A percentile compares a stretch with the other conserved stretches of the same genome.
phyloP scores from a whole-genome alignment of 2,888 invertebrate species.

The Drosophila macrothrix region DNA sequence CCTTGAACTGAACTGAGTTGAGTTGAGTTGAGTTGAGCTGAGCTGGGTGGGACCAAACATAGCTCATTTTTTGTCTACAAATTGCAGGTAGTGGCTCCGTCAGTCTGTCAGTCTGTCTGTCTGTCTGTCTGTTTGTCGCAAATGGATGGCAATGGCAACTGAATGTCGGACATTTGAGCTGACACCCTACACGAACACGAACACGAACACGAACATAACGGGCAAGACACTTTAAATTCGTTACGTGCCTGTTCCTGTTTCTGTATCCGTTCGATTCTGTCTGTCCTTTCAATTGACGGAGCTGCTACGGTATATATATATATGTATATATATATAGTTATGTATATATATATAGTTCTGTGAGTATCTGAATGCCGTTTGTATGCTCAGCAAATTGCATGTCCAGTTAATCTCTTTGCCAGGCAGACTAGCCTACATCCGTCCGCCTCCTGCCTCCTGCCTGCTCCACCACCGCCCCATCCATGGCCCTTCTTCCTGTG shows the following conservation, averaged over 20 bases:
- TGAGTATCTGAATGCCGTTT: neutral
- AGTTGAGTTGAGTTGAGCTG: neutral
- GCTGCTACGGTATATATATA: slow-evolving; percentile 12
- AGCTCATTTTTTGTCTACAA: slow-evolving; percentile 60
- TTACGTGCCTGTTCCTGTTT: slow-evolving; percentile 8
- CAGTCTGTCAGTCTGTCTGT: neutral
- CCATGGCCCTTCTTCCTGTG: neutral
- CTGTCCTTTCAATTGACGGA: slow-evolving; percentile 44
- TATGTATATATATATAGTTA: neutral
- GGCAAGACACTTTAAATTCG: slow-evolving; percentile 29
- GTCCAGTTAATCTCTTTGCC: slow-evolving; percentile 44
- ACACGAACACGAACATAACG: slow-evolving; percentile 23
- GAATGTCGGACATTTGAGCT: slow-evolving; percentile 25
- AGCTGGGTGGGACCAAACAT: slow-evolving; percentile 26
- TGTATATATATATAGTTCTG: neutral
- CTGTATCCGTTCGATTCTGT: slow-evolving; percentile 9
- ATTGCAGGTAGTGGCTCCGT: slow-evolving; percentile 36
- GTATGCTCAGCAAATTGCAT: slow-evolving; percentile 45
- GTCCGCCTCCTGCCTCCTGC: neutral
- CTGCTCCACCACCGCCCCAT: neutral
- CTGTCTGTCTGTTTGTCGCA: slow-evolving; percentile 22
- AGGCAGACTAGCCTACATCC: neutral
- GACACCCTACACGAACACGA: slow-evolving; percentile 14
- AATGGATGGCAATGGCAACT: slow-evolving; percentile 38
- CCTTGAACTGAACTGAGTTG: slow-evolving; percentile 2